Base-by-base conservation (phyloP, 2,113 vertebrate species). In the Rhombomys opimus region DNA sequence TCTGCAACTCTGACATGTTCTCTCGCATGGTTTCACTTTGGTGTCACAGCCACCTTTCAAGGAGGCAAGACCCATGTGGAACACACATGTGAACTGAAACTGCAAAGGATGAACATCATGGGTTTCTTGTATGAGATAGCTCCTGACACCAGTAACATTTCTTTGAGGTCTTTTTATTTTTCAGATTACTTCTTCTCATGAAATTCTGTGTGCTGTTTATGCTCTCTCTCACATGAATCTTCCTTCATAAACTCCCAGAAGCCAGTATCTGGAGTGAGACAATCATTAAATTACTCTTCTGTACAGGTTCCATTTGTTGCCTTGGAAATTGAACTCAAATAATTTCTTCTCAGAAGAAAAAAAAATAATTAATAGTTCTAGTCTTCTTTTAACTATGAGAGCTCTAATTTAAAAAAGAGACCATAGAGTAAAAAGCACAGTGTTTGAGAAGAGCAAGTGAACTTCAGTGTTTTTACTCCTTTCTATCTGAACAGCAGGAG, bases 351-450 rank as follows among this genome's bases (percentile, higher is more conserved):
- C 92, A 92, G 87, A 97, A 98, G 80, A 97, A 95, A 97, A 98
- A 46, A 98, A 88, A 57, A 88, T 97, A 98, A 98, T 97, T 96
- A 96, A 90, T 97, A 96, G 93, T 95, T 96, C 93, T 82, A 90
- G 94, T 97, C 98, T 98, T 90, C 95, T 97, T 98, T 98, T 97
- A 98, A 98, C 98, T 98, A 96, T 92, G 86, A 96, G 97, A 90
- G 54, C 90, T 93, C 82, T 96, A 95, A 91, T 88, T n/a, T 76
- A 35, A 38, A 95, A 97, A 96, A 91, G 92, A 95, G 93, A 96
- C 10, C 32, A 8, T 1, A 0, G 3, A 38, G 18, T 11, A 12
- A 89, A 93, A 46, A 76, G 82, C 13, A 46, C n/a, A 67, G 2
- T 63, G 72, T 61, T 78, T 84, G 61, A 84, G 9, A 9, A 35